Evolutionary conservation across 2,888 invertebrate genomes (phyloP), one percentile per base, ranked within the genome.

Genomic region (Ophion obscuratus): DNA sequence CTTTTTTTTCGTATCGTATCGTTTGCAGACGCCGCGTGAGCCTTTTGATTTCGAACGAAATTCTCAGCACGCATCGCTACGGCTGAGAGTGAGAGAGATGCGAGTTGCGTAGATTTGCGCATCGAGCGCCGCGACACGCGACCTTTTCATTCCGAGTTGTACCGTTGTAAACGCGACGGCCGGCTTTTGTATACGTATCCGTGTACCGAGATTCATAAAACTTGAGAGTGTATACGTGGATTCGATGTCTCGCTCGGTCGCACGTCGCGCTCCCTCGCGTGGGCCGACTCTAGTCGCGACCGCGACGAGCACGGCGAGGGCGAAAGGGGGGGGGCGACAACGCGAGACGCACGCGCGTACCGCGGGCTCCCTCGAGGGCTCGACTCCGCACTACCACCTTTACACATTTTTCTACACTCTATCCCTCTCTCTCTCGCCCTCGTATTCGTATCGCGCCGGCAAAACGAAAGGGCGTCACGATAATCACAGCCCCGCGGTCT

Each of bases 281-380:
- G 67, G 77, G 74, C 67, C 68, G 73, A 79, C 73, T 86, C 77
- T 77, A 20, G 40, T 61, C 61, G 73, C 64, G 79, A 57, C 75
- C 40, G 57, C 44, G 66, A 47, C 31, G 59, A 27, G 24, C 17
- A 59, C 66, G 47, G 57, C 27, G n/a, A 53, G n/a, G 74, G 64
- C 57, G 44, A 11, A 6, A 44, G 67, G 74, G 53, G 57, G 59
- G 27, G 27, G 75, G 11, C 76, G 64, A 73, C 82, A 61, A 68
- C 73, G 85, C 73, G 85, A 73, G 78, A 87, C 85, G 85, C 88
- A 87, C 77, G 85, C 88, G 84, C 85, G 81, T 88, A 79, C 67
- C 59, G n/a, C 24, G 40, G 64, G 64, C 68, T 59, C 74, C 47
- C 78, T 78, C 81, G 81, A 86, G 86, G 86, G 86, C 86, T 86